phyloP scores from a whole-genome alignment of 92 coral and sea anemone genomes.

The Meandrina meandrites region DNA sequence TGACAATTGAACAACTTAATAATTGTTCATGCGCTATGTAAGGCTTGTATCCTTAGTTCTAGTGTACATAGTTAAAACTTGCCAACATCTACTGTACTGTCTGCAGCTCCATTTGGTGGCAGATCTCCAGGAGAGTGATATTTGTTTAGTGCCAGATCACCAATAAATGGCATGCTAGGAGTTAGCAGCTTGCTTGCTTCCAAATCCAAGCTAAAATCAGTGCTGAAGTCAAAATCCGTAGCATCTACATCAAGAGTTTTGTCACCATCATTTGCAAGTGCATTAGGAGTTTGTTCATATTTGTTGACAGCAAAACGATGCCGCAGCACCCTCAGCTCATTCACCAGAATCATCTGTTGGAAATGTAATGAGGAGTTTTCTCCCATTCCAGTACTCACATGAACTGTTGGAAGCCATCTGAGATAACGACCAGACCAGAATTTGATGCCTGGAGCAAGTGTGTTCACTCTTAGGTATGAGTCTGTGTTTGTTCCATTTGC shows the following conservation, averaged over 20 bases:
- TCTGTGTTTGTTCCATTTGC: slow-evolving; percentile 48
- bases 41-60: background rate
- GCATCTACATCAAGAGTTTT: slow-evolving; percentile 36
- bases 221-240: slow-evolving; percentile 46
- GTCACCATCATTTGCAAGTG: slow-evolving; percentile 6
- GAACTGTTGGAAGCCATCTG: slow-evolving; percentile 93
- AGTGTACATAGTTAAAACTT: background rate
- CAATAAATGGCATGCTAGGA: slow-evolving; percentile 88
- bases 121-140: slow-evolving; percentile 61
- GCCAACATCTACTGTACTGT: slow-evolving; percentile 42
- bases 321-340: slow-evolving; percentile 79
- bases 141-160: slow-evolving; percentile 77
- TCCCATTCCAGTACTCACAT: slow-evolving; percentile 92
- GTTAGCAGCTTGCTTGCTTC: slow-evolving; percentile 80
- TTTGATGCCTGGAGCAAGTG: slow-evolving; percentile 83
- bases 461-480: slow-evolving; percentile 71
- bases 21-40: background rate
- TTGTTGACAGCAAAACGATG: slow-evolving; percentile 75
- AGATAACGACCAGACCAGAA: slow-evolving; percentile 95
- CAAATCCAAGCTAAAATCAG: slow-evolving; percentile 67
- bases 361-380: slow-evolving; percentile 84
- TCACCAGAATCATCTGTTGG: slow-evolving; percentile 97
- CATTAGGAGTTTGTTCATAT: slow-evolving; percentile 31
- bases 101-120: slow-evolving; percentile 46
- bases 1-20: background rate